Base-by-base conservation (phyloP, 1,140 invertebrate species). In the Araneus ventricosus region DNA sequence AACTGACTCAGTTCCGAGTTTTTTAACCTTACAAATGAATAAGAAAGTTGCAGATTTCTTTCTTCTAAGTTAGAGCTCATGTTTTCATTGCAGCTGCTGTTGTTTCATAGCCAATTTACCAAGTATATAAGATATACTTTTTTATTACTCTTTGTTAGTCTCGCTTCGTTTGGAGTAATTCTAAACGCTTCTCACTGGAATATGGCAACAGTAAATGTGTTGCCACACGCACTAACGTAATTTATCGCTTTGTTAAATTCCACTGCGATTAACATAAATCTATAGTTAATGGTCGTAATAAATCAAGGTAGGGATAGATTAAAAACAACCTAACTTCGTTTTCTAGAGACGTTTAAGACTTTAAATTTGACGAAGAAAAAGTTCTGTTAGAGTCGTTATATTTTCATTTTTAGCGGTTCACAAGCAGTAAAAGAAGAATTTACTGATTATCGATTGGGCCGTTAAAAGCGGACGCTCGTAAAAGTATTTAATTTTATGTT, bases 221-320 rank as follows among this genome's bases (percentile, higher is more conserved):
- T 89, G 70, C 88, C 88, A 89, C 88, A 89, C 88, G 63, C 88
- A 89, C 88, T 79, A 89, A 39, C 70, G 57, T 89, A 89, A 89
- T 89, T 89, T 89, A 89, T 63, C 27, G 45, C 88, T 63, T 89
- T 89, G 88, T 89, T 89, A 89, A 79, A 89, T 89, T 89, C 67
- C 30, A 24, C 88, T 30, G 88, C 67, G 88, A 79, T 89, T 89
- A 89, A 89, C 70, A 89, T 89, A 80, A 89, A 88, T 88, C 86
- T 41, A 37, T 34, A 27, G 24, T 88, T 88, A 88, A 88, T 63
- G 86, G 61, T 45, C 6, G 4, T 3, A 20, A 22, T 88, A 88
- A 88, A 88, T 88, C 86, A 70, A 88, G 61, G 70, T 75, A 34
- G 59, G 20, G 59, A n/a, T 70, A 61, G 86, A 88, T 88, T 88